These are phyloP conservation scores for Schizotus pectinicornis DNA, from an alignment of 2,888 invertebrate species.

Conservation along the genomic window DNA sequence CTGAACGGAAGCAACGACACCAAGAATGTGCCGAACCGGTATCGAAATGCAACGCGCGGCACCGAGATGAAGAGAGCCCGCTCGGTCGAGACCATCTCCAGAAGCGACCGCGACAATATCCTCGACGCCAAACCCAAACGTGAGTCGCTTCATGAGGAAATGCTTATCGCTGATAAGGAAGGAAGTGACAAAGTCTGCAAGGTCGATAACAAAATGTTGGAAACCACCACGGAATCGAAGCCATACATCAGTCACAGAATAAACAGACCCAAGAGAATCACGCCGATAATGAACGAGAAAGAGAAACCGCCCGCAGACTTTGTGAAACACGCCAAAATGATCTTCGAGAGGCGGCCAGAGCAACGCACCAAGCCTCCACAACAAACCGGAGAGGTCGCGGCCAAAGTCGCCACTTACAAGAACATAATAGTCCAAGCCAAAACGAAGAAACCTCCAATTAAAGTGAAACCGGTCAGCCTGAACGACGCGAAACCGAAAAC, in stretches of 20 bases:
- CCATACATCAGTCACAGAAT: conserved; percentile 47
- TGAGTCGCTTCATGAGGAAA: conserved; percentile 61
- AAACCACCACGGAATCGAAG: conserved; percentile 33
- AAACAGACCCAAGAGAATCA: conserved; percentile 67
- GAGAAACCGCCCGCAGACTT: conserved; percentile 89
- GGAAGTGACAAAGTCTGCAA: conserved; percentile 42
- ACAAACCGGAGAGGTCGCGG: conserved; percentile 68
- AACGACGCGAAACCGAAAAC: conserved; percentile 45
- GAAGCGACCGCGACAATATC: conserved; percentile 56
- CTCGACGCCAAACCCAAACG: conserved; percentile 43
- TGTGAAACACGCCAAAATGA: conserved; percentile 82
- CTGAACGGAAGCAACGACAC: conserved; percentile 43
- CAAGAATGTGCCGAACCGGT: conserved; percentile 55
- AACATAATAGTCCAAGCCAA: conserved; percentile 67
- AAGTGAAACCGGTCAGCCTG: conserved; percentile 57
- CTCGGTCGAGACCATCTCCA: conserved; percentile 83
- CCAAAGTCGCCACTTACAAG: conserved; percentile 69
- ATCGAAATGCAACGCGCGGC: conserved; percentile 59
- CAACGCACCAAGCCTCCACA: conserved; percentile 61
- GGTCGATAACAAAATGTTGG: conserved; percentile 37
- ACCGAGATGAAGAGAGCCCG: conserved; percentile 82
- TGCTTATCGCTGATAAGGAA: conserved; percentile 56
- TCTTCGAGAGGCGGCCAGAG: conserved; percentile 77
- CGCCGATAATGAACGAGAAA: conserved; percentile 70
- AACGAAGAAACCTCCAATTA: conserved; percentile 55